Conservation (phyloP, 2,888 invertebrate genomes). For the Cistogaster globosa region DNA sequence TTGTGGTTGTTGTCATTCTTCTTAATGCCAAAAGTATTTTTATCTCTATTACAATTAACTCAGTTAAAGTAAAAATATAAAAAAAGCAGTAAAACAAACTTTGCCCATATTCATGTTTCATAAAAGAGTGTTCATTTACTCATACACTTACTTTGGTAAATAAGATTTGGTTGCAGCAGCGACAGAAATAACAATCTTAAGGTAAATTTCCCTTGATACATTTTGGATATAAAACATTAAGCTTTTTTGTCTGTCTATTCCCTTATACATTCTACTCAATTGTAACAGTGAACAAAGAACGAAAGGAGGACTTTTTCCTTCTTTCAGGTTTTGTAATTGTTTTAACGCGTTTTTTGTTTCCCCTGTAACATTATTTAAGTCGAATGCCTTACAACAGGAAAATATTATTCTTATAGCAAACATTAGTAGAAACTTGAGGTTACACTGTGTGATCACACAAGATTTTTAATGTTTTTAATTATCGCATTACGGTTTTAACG, state of each 20-base stretch:
- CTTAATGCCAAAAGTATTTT: slow-evolving; percentile 72
- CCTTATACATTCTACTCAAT: neutral
- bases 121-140: slow-evolving; percentile 36
- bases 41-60: slow-evolving; percentile 74
- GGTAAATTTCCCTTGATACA: slow-evolving; percentile 71
- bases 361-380: slow-evolving; percentile 1
- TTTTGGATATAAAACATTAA: slow-evolving; percentile 64
- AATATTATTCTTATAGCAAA: slow-evolving; percentile 21
- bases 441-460: slow-evolving; percentile 70
- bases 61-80: slow-evolving; percentile 59
- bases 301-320: neutral
- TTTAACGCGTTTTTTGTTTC: slow-evolving; percentile 65
- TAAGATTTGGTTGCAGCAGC: slow-evolving; percentile 24
- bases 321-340: slow-evolving; percentile 65
- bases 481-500: slow-evolving; percentile 67
- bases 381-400: slow-evolving; percentile 28
- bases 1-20: slow-evolving; percentile 64
- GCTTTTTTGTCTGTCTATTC: slow-evolving; percentile 41
- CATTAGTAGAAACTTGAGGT: slow-evolving; percentile 55
- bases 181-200: slow-evolving; percentile 59
- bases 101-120: slow-evolving; percentile 38
- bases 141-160: slow-evolving; percentile 7
- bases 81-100: slow-evolving; percentile 61
- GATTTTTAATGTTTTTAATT: slow-evolving; percentile 72
- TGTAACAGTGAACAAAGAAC: neutral